phyloP scores from a whole-genome alignment of 2,113 vertebrate genomes.

The Anseranas semipalmata region DNA sequence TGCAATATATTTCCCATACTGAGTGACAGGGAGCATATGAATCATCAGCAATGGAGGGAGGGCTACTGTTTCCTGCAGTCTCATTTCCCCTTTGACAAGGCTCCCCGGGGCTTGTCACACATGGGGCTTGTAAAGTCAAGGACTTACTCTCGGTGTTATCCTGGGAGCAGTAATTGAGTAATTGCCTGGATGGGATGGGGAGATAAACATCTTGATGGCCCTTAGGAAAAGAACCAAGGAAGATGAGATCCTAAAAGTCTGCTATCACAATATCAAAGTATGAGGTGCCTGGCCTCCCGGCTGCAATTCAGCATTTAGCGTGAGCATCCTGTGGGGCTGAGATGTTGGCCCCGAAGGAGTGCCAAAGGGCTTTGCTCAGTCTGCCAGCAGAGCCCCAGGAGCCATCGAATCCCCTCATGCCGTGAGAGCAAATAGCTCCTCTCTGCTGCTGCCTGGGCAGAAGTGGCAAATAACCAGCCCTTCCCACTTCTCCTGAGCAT shows the following conservation, averaged over 20 bases:
- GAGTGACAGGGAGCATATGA: conserved; percentile 54
- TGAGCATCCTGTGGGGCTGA: background rate
- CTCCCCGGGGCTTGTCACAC: conserved; percentile 30
- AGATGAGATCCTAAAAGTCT: background rate
- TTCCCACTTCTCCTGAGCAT: background rate
- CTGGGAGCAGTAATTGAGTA: background rate
- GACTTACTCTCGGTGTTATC: background rate
- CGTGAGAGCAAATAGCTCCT: background rate
- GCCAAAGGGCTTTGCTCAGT: background rate
- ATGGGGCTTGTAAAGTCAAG: background rate
- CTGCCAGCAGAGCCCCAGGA: background rate
- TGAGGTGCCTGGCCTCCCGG: background rate
- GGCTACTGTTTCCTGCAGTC: background rate
- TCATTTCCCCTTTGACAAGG: conserved; percentile 22
- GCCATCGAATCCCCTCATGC: background rate
- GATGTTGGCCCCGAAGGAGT: background rate
- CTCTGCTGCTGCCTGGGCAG: background rate
- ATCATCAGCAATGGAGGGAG: conserved; percentile 16
- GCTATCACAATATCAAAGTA: background rate
- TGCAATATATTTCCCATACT: background rate
- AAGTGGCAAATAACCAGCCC: background rate
- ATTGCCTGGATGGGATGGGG: background rate
- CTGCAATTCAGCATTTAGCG: background rate
- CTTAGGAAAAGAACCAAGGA: conserved; percentile 6
- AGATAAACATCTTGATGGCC: conserved; percentile 13